These are phyloP conservation scores for Silurus aristotelis DNA, from an alignment of 2,797 vertebrate species.

Conservation along the genomic window DNA sequence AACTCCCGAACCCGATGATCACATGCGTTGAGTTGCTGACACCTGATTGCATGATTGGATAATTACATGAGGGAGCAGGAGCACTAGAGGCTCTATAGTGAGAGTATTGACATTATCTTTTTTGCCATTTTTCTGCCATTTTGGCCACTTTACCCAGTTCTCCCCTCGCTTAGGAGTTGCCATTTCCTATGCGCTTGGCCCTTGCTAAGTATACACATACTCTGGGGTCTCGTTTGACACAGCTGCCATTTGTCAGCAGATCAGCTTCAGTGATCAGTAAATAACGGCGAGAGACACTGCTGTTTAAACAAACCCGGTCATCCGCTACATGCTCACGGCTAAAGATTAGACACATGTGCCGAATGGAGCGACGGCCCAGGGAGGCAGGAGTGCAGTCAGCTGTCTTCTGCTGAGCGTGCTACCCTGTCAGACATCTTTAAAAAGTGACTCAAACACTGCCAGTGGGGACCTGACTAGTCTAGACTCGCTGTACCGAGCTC, in stretches of 20 bases:
- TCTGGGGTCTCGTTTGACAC: constrained; percentile 30
- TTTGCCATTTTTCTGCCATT: background rate
- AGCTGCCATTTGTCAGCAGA: constrained; percentile 47
- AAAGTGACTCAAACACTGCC: background rate
- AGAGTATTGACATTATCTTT: background rate
- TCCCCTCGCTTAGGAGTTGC: too few relatives aligned
- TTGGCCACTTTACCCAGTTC: background rate
- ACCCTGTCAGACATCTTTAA: constrained; percentile 22
- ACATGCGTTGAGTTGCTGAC: background rate
- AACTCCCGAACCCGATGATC: background rate
- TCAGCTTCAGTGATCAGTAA: constrained; percentile 46
- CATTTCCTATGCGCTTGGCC: constrained; percentile 1
- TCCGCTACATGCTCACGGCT: constrained; percentile 38
- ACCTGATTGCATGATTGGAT: background rate
- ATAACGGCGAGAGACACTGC: constrained; percentile 35
- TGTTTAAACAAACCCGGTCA: constrained; percentile 49
- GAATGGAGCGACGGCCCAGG: background rate
- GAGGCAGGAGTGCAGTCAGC: constrained; percentile 6
- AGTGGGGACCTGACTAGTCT: constrained; percentile 7
- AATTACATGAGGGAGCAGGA: background rate
- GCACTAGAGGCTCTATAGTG: background rate
- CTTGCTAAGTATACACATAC: background rate
- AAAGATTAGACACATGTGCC: constrained; percentile 41
- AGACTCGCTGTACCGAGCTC: background rate
- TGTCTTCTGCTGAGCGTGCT: constrained; percentile 3